These are phyloP conservation scores for Andrena chrysosceles DNA, from an alignment of 2,888 invertebrate genomes.

Conservation along the genomic window DNA sequence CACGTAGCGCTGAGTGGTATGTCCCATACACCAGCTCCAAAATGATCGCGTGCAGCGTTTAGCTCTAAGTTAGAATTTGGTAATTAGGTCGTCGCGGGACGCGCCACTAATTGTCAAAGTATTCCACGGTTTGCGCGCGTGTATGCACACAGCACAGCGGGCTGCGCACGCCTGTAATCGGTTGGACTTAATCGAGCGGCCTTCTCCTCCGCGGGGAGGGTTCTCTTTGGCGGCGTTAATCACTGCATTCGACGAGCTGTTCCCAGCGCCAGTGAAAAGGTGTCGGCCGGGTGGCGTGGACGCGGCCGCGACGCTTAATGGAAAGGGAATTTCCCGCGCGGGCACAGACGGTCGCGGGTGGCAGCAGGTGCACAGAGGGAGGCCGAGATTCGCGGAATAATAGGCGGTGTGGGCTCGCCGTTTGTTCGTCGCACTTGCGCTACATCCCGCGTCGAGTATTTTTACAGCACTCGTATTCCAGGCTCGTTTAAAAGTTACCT, in stretches of 20 bases:
- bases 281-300: not conserved
- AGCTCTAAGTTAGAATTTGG: too few relatives aligned
- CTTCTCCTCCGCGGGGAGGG: not conserved
- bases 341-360: not conserved
- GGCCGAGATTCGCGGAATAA: conserved; percentile 52
- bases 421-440: conserved; percentile 46
- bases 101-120: too few relatives aligned
- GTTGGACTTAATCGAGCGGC: not conserved
- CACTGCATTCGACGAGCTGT: conserved; percentile 9
- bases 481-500: conserved; percentile 56
- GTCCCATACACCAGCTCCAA: too few relatives aligned
- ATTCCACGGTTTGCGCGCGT: too few relatives aligned
- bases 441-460: conserved; percentile 47
- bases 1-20: too few relatives aligned
- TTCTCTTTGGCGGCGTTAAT: not conserved
- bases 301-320: conserved; percentile 12
- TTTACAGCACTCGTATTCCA: conserved; percentile 53
- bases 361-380: not conserved
- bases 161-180: not conserved
- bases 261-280: not conserved
- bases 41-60: too few relatives aligned
- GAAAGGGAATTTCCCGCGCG: conserved; percentile 18
- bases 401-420: conserved; percentile 38
- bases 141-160: too few relatives aligned
- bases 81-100: too few relatives aligned